Evolutionary conservation across 2,113 vertebrate genomes (phyloP), one percentile per base, ranked within the genome.

Genomic region (Canis aureus): DNA sequence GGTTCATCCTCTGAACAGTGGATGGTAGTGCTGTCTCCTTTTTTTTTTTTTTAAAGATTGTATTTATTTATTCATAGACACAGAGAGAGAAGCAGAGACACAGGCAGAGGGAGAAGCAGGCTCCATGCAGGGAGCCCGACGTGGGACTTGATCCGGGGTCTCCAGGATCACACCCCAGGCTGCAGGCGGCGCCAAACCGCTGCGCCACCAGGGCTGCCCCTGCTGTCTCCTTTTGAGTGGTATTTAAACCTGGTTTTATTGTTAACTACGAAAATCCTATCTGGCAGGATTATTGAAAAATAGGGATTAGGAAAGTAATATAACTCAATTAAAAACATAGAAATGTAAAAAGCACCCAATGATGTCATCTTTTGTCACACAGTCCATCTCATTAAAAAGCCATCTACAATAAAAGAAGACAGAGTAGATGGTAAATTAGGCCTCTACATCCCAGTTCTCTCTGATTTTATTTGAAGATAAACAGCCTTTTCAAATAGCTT

Each of bases 291-390:
- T 64, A 22, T 3, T 89, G 53, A 25, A 53, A 91, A 84, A 66
- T 82, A 25, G 29, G 49, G 5, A 59, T 87, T 60, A 51, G 5
- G 15, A 17, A 95, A 86, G 20, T 35, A 90, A 67, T 89, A 64
- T 43, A 71, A 95, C 35, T 84, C 71, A 94, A 84, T 23, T n/a
- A 80, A 96, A 94, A 91, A 35, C 27, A 80, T 0, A 88, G 29
- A 71, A 89, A 78, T 43, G 69, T 9, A 69, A 57, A 76, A 49
- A 32, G 15, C 32, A 73, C 7, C 35, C 57, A 57, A 4, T n/a
- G 51, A 57, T 22, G 59, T 15, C 67, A 59, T 57, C 55, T 49
- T 89, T 89, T 20, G 43, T 32, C 87, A n/a, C 6, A 59, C 19
- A 49, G 49, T 66, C 67, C 49, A 71, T n/a, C n/a, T 76, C 15